Evolutionary conservation across 2,797 vertebrate species (phyloP).

Genomic region (Naso thynnoides): DNA sequence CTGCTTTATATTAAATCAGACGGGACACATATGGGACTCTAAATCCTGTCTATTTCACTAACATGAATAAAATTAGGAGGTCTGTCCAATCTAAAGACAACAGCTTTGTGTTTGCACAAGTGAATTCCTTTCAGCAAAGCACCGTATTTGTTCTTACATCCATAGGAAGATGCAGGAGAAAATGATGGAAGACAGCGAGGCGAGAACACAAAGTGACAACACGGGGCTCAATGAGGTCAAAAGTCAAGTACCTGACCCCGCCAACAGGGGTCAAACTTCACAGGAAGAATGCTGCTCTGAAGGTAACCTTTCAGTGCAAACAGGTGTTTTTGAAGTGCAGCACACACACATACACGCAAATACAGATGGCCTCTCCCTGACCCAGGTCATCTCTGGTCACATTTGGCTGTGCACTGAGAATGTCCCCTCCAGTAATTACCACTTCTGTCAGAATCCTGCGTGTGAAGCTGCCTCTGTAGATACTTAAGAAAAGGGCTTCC

Average conservation of each 20-base stretch:
- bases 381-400: slow-evolving; percentile 34
- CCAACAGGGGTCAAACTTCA: slow-evolving; percentile 35
- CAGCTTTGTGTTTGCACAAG: slow-evolving; percentile 48
- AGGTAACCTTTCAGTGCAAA: slow-evolving; percentile 39
- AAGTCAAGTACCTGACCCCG: slow-evolving; percentile 24
- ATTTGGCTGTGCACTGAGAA: slow-evolving; percentile 46
- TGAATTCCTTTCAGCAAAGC: slow-evolving; percentile 4
- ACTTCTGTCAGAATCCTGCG: slow-evolving; percentile 28
- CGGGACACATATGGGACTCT: slow-evolving; percentile 27
- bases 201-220: slow-evolving; percentile 6
- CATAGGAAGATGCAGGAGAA: slow-evolving; percentile 34
- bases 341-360: slow-evolving; percentile 21
- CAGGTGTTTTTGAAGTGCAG: slow-evolving; percentile 38
- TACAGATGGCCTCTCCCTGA: slow-evolving; percentile 34
- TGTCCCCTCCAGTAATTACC: slow-evolving; percentile 46
- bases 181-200: slow-evolving; percentile 3
- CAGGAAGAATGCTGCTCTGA: slow-evolving; percentile 39
- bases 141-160: slow-evolving; percentile 12
- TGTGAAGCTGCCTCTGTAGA: slow-evolving; percentile 20
- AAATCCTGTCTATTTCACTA: slow-evolving; percentile 23
- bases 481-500: slow-evolving; percentile 16
- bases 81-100: slow-evolving; percentile 47
- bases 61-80: slow-evolving; percentile 21
- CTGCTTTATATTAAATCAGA: slow-evolving; percentile 54
- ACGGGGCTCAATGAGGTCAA: neutral